Conservation (phyloP, 2,797 vertebrate genomes). For the Odontamblyopus rebecca region DNA sequence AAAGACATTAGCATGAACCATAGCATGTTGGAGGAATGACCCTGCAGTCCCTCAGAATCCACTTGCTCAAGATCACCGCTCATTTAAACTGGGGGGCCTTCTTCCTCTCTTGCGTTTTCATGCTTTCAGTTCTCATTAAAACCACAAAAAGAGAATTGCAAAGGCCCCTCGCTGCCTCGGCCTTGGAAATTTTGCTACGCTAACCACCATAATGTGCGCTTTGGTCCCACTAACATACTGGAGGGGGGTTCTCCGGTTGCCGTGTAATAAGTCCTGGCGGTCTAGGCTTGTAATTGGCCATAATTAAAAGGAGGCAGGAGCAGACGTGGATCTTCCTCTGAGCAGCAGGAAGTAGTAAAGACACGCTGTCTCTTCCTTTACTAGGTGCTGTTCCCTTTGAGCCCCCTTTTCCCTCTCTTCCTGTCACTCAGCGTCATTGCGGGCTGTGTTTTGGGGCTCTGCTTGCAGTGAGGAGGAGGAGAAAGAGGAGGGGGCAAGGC, state of each 20-base stretch:
- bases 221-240: constrained; percentile 57
- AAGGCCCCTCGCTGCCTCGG: constrained; percentile 52
- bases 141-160: constrained; percentile 65
- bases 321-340: constrained; percentile 71
- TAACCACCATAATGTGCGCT: constrained; percentile 67
- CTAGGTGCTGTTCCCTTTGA: constrained; percentile 67
- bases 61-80: constrained; percentile 34
- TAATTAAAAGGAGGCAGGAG: constrained; percentile 78
- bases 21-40: constrained; percentile 52
- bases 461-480: constrained; percentile 27
- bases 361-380: constrained; percentile 74
- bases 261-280: constrained; percentile 76
- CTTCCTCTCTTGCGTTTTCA: constrained; percentile 61
- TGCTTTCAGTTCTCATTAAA: constrained; percentile 78
- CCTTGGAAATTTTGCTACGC: constrained; percentile 56
- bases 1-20: constrained; percentile 57
- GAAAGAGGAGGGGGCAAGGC: constrained; percentile 11
- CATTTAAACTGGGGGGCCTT: constrained; percentile 53
- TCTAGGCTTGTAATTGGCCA: constrained; percentile 76
- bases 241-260: constrained; percentile 60
- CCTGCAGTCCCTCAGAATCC: constrained; percentile 25
- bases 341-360: constrained; percentile 73
- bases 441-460: constrained; percentile 50
- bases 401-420: constrained; percentile 59
- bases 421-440: constrained; percentile 68